Evolutionary conservation across 2,797 vertebrate genomes (phyloP).

Genomic region (Siniperca scherzeri): DNA sequence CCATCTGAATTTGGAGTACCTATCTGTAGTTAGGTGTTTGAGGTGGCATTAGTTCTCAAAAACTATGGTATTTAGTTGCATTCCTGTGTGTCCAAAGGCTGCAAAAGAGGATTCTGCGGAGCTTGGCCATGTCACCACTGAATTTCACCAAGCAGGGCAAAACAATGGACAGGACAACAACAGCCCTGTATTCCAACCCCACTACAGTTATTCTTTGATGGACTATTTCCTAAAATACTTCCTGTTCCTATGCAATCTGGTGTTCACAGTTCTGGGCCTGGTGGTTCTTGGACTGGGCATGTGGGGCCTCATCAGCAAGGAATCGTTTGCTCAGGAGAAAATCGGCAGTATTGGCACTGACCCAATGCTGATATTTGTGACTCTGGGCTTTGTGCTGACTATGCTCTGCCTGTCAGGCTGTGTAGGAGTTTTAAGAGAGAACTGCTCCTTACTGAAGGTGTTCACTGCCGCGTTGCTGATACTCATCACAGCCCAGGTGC

Average conservation of each 20-base stretch:
- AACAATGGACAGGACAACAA: slow-evolving; percentile 12
- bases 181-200: not conserved
- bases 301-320: slow-evolving; percentile 92
- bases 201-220: slow-evolving; percentile 47
- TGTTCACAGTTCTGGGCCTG: slow-evolving; percentile 88
- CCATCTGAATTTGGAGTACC: not conserved
- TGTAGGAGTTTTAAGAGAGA: slow-evolving; percentile 89
- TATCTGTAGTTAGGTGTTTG: not conserved
- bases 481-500: slow-evolving; percentile 82
- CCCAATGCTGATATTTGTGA: slow-evolving; percentile 89
- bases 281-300: slow-evolving; percentile 85
- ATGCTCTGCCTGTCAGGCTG: slow-evolving; percentile 89
- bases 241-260: slow-evolving; percentile 87
- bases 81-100: slow-evolving; percentile 64
- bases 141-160: slow-evolving; percentile 40
- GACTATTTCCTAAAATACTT: slow-evolving; percentile 87
- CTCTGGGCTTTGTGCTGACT: slow-evolving; percentile 83
- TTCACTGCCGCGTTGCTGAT: slow-evolving; percentile 81
- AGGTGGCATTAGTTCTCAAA: not conserved
- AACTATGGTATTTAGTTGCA: slow-evolving; percentile 2
- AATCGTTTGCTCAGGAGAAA: slow-evolving; percentile 82
- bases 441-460: slow-evolving; percentile 85
- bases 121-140: slow-evolving; percentile 36
- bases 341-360: slow-evolving; percentile 84
- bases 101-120: slow-evolving; percentile 46